Percentiles rank a stretch among this genome's conserved stretches.
Evolutionary conservation across 1,140 invertebrate species (phyloP).

Genomic region (Cryptotermes secundus): DNA sequence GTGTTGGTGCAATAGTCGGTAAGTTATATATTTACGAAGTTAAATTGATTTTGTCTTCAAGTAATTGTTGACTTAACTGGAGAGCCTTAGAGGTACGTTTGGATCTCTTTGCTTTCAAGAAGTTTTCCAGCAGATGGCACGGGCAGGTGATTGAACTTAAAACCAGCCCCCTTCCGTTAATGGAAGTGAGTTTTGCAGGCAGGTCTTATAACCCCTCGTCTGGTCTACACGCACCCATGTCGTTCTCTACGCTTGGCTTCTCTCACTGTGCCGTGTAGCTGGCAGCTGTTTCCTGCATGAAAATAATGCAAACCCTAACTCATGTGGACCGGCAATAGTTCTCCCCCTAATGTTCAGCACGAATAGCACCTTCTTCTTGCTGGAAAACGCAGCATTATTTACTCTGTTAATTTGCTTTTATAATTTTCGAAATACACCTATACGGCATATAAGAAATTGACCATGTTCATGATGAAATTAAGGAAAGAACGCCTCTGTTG

Average conservation of each 20-base stretch:
- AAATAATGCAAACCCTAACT: conserved; percentile 1
- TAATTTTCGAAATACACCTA: not conserved
- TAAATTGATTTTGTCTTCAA: no score
- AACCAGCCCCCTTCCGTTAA: not conserved
- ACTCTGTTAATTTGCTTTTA: not conserved
- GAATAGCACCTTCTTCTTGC: not conserved
- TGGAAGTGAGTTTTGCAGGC: not conserved
- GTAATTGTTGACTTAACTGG: no score
- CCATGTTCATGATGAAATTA: no score
- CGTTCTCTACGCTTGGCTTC: conserved; percentile 2
- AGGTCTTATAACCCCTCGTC: not conserved
- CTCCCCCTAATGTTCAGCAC: not conserved
- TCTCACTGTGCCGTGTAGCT: conserved; percentile 1
- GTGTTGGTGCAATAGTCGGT: no score
- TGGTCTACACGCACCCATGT: not conserved
- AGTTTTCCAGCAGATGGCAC: not conserved
- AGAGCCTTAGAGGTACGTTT: no score
- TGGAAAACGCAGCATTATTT: not conserved
- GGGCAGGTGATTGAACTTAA: conserved; percentile 4
- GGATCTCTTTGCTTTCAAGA: no score
- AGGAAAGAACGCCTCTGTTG: no score
- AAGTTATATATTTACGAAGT: no score
- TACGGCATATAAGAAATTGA: no score
- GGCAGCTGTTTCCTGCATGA: conserved; percentile 13
- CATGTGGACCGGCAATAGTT: not conserved